Evolutionary conservation across 2,888 invertebrate species (phyloP), one percentile per base, ranked within the genome.

Genomic region (Ophion ventricosus): DNA sequence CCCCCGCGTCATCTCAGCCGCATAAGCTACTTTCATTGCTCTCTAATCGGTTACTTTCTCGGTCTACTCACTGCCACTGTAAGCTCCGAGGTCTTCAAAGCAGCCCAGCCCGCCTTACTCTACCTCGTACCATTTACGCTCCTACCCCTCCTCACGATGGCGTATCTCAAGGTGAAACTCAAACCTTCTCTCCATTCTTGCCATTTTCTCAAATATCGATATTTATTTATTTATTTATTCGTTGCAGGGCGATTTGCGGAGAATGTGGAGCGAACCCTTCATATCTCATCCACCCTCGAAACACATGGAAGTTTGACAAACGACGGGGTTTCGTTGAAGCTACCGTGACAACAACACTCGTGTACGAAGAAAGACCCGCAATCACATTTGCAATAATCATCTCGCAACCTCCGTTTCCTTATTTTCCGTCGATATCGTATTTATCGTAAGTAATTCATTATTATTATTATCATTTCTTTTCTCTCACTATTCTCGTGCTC

Each of bases 251-350:
- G 99, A 99, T 95, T 95, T 99, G 90, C 95, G 98, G 93, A 96
- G 98, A 91, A 99, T 99, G 99, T 99, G 99, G 99, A 98, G 98
- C 92, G 99, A 98, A 94, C 98, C 98, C 87, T 98, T 98, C 94
- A 97, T 97, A 94, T 95, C 96, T 89, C 96, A 97, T 90, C 95
- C 96, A 91, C 95, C 96, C 91, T 96, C 97, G 89, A 98, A 97
- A 94, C 96, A 97, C 94, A 95, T 96, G 94, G 96, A 97, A 94
- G 97, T 97, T 95, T 97, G 96, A 96, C 93, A 93, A 89, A 88
- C 87, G 87, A 88, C 89, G 64, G 80, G 79, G 35, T 43, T 63
- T 73, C 61, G 73, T 40, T 25, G 43, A 23, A 64, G 66, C 74
- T 66, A 80, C 77, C 69, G 69, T 63, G 73, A 84, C 43, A 49